Conservation (phyloP, 2,797 vertebrate species). For the Rhynchonycteris naso region DNA sequence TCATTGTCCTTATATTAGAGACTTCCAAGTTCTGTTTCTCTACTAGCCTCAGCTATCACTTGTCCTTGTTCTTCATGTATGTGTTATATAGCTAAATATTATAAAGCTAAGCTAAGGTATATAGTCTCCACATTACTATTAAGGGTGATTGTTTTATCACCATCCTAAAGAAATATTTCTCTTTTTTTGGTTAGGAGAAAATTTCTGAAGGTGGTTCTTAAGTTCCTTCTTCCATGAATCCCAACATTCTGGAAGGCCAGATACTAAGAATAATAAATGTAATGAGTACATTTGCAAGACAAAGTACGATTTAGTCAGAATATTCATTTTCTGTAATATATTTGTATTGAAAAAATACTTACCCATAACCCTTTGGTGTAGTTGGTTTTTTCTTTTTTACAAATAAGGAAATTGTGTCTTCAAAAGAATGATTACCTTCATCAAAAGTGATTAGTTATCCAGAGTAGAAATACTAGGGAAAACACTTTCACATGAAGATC, state of each 20-base stretch:
- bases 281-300: not conserved
- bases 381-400: not conserved
- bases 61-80: not conserved
- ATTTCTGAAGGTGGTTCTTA: not conserved
- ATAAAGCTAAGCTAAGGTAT: not conserved
- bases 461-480: conserved; percentile 25
- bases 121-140: not conserved
- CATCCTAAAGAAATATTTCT: not conserved
- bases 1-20: not conserved
- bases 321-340: not conserved
- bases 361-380: not conserved
- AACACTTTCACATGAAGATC: conserved; percentile 46
- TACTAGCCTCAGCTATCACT: not conserved
- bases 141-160: not conserved
- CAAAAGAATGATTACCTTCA: conserved; percentile 17
- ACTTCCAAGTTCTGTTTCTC: not conserved
- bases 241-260: not conserved
- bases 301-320: not conserved
- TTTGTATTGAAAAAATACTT: not conserved
- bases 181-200: not conserved
- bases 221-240: not conserved
- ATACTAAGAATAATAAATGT: not conserved
- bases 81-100: not conserved
- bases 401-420: not conserved
- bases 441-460: not conserved